Base-by-base conservation (phyloP, 2,888 invertebrate genomes). In the Pteria penguin region DNA sequence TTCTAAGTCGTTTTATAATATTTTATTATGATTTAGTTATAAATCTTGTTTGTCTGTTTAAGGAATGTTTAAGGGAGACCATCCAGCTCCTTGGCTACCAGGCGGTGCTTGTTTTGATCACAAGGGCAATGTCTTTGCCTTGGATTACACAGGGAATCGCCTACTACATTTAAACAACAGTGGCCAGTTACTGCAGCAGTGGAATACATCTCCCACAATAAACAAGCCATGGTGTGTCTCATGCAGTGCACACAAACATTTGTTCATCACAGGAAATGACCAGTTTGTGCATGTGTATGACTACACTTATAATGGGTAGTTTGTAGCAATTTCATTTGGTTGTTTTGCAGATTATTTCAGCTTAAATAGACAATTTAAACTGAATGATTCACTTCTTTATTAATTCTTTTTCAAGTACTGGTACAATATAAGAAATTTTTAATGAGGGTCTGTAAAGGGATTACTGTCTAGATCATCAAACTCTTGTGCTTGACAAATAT, bases 31-130 rank as follows among this genome's bases (percentile, higher is more conserved):
- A n/a, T n/a, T n/a, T n/a, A n/a, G n/a, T n/a, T n/a, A n/a, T n/a
- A n/a, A 45, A 18, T 36, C 18, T 27, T 55, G 2, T 29, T 22
- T 57, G 22, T 31, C 18, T 55, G 22, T 72, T 71, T 36, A 24
- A 73, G 73, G 67, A 5, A 61, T 32, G 52, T 73, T 45, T 33
- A 68, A 18, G 0, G 67, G 31, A 36, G 71, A 75, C 29, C 55
- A 31, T 24, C 58, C 63, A 18, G 32, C 52, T 52, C 29, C 18
- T 1, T 80, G 78, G 74, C 62, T 68, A 26, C 82, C 84, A 4
- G 69, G 80, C 2, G 72, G 74, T 32, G 79, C 78, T 4, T 81
- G 80, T 36, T 79, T 82, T n/a, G 80, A 82, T 26, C 76, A 80
- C 36, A 57, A 71, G 24, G 78, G 76, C 33, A 72, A 76, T 29